Evolutionary conservation across 2,113 vertebrate genomes (phyloP), one percentile per base, ranked within the genome.

Genomic region (Notarius lentiginosus): DNA sequence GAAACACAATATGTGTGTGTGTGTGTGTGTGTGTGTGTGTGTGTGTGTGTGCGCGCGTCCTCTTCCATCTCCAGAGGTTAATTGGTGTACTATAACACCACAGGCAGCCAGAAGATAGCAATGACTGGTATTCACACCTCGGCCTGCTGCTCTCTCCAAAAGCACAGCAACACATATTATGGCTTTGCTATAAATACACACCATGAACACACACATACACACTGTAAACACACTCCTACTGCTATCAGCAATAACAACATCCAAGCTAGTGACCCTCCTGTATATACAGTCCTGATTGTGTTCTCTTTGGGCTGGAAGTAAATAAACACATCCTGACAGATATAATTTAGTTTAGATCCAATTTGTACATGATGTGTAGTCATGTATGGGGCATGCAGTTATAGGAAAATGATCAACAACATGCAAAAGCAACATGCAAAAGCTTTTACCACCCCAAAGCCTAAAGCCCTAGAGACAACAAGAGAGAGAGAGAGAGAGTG

Each of bases 111-210:
- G 92, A 92, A 91, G 91, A 90, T 90, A 92, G 87, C 93, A 91
- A 94, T 88, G 94, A 89, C 87, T 92, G 94, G 92, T 93, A 95
- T 95, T 95, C 91, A 94, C 93, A 95, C 93, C 92, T 92, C 83
- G 2, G 27, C 51, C 79, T 79, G 73, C 88, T 72, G 47, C 56
- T 90, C 88, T 83, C 91, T 92, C 90, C 90, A 91, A 90, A 90
- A 88, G 90, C 18, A 3, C 8, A 34, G 10, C 1, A 6, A 15
- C 83, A 27, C 65, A 56, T 51, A 72, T 30, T 20, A 8, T 7
- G 5, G 47, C 17, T 60, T 91, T 85, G 18, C 86, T 27, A 82
- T 55, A 55, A 72, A 76, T 82, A 53, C 76, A 80, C 8, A 63
- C 27, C 24, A 65, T 17, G 15, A 14, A 34, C 68, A 73, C 70